Percentiles rank a stretch among this genome's conserved stretches.
Evolutionary conservation across 2,888 invertebrate species (phyloP).

Genomic region (Gandaritis pyraliata): DNA sequence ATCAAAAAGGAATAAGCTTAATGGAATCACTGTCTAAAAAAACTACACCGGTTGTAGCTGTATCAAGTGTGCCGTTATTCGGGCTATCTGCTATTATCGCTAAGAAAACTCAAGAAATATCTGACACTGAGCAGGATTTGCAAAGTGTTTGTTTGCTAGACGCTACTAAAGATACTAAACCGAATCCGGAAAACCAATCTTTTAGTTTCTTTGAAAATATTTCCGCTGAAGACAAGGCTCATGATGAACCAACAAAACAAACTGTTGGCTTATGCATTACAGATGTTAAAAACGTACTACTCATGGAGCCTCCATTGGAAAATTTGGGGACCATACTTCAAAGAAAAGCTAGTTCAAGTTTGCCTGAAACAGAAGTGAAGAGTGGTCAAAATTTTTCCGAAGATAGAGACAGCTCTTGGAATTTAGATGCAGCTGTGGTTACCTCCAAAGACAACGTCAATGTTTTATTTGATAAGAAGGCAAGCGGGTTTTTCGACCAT

Average conservation of each 20-base stretch:
- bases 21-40: slow-evolving; percentile 47
- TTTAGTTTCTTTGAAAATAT: slow-evolving; percentile 51
- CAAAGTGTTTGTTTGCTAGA: slow-evolving; percentile 36
- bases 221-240: slow-evolving; percentile 30
- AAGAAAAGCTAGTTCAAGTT: slow-evolving; percentile 35
- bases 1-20: slow-evolving; percentile 38
- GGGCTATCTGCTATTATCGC: slow-evolving; percentile 54
- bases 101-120: slow-evolving; percentile 48
- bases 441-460: slow-evolving; percentile 26
- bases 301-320: slow-evolving; percentile 41
- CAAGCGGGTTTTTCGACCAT: slow-evolving; percentile 33
- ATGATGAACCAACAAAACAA: slow-evolving; percentile 19
- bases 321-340: slow-evolving; percentile 33
- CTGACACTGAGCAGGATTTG: slow-evolving; percentile 35
- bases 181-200: slow-evolving; percentile 38
- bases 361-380: slow-evolving; percentile 25
- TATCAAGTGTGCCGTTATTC: slow-evolving; percentile 55
- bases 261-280: slow-evolving; percentile 31
- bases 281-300: slow-evolving; percentile 41
- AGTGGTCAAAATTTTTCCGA: slow-evolving; percentile 14
- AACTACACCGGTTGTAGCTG: slow-evolving; percentile 47
- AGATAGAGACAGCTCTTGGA: slow-evolving; percentile 26
- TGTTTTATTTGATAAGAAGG: slow-evolving; percentile 28
- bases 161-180: slow-evolving; percentile 21
- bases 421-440: slow-evolving; percentile 18